A percentile compares a stretch with the other conserved stretches of the same genome.
These are phyloP conservation scores for Spea bombifrons DNA, from an alignment of 2,113 vertebrate species.

Conservation along the genomic window DNA sequence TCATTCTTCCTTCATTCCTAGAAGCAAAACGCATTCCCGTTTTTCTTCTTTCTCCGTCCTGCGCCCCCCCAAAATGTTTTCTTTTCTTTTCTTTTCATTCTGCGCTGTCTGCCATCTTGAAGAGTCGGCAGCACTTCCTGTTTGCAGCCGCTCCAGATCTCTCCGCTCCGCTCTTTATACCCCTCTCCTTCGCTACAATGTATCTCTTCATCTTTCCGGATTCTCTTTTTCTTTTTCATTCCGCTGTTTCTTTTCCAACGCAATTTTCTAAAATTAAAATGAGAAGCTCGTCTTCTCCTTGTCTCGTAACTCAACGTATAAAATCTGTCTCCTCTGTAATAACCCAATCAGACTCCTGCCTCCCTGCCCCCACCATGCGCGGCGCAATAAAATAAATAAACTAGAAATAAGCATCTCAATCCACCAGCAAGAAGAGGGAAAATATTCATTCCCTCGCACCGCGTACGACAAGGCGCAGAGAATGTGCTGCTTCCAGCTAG, in stretches of 20 bases:
- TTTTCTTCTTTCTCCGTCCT: too few relatives aligned
- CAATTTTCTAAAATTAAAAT: not conserved
- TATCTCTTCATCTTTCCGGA: too few relatives aligned
- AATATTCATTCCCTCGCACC: not conserved
- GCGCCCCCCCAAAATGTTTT: too few relatives aligned
- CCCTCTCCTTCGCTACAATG: too few relatives aligned
- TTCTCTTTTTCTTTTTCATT: not conserved
- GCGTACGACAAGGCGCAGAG: constrained; percentile 1
- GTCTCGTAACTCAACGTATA: constrained; percentile 3
- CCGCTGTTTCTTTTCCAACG: not conserved
- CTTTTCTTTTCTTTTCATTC: not conserved
- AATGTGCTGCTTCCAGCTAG: constrained; percentile 16
- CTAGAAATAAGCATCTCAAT: not conserved
- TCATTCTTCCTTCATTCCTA: too few relatives aligned
- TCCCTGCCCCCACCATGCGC: not conserved
- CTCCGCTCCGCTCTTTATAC: too few relatives aligned
- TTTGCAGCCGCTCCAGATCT: too few relatives aligned
- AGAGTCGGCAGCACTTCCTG: too few relatives aligned
- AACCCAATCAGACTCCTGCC: not conserved
- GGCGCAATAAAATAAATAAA: not conserved
- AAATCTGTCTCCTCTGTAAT: not conserved
- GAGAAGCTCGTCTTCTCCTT: constrained; percentile 7
- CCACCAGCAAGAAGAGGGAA: not conserved
- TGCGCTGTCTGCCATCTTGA: not conserved
- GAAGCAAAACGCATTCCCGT: too few relatives aligned